Conservation (phyloP, 2,113 vertebrate species). For the Spea bombifrons region DNA sequence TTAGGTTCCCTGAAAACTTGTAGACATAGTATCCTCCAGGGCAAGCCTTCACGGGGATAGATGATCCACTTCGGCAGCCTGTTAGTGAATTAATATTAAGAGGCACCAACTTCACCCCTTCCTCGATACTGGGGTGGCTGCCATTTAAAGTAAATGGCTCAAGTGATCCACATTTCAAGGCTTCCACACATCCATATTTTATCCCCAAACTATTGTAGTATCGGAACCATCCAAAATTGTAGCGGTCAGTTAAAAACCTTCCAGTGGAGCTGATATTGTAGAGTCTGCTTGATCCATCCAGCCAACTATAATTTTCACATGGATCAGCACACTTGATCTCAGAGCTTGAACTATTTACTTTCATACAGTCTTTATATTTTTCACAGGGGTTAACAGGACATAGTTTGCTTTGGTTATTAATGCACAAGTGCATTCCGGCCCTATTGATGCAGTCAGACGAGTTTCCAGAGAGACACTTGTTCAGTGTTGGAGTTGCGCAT, state of each 20-base stretch:
- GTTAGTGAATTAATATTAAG: background rate
- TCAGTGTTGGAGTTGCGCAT: background rate
- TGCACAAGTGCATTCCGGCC: background rate
- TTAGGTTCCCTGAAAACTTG: background rate
- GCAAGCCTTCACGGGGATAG: background rate
- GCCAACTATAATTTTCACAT: background rate
- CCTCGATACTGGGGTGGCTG: background rate
- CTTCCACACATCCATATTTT: background rate
- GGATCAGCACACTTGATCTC: background rate
- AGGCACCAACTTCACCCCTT: background rate
- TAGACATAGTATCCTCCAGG: constrained; percentile 12
- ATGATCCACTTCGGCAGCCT: background rate
- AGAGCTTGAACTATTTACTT: background rate
- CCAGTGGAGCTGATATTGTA: background rate
- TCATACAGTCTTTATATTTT: background rate
- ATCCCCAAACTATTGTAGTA: background rate
- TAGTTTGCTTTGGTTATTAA: background rate
- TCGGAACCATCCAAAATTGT: constrained; percentile 10
- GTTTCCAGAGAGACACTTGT: background rate
- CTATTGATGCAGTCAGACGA: background rate
- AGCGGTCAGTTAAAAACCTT: constrained; percentile 1
- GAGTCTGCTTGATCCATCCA: constrained; percentile 3
- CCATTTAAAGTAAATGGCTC: background rate
- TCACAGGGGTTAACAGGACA: background rate
- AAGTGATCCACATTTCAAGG: background rate